These are phyloP conservation scores for Tamandua tetradactyla DNA, from an alignment of 2,797 vertebrate species.

Conservation along the genomic window DNA sequence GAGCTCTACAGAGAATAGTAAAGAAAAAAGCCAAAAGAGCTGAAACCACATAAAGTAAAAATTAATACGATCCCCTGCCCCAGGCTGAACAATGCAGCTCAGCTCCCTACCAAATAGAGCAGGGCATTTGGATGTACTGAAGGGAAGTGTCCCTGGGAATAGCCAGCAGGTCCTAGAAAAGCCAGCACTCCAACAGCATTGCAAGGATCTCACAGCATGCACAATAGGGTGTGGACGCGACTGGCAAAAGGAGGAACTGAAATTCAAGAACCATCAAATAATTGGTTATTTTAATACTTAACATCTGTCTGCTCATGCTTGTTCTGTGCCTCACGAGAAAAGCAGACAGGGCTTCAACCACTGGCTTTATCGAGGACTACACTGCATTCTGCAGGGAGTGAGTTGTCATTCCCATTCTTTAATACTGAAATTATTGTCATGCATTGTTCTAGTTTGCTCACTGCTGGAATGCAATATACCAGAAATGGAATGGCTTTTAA, in stretches of 20 bases:
- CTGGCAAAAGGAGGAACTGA: background rate
- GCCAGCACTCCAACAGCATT: background rate
- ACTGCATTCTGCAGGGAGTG: background rate
- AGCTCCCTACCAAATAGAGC: conserved; percentile 72
- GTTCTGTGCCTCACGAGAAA: background rate
- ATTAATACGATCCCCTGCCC: conserved; percentile 75
- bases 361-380: background rate
- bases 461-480: too few relatives aligned
- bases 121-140: background rate
- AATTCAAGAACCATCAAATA: background rate
- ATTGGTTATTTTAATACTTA: background rate
- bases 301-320: background rate
- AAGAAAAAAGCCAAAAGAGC: conserved; percentile 82
- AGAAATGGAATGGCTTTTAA: too few relatives aligned
- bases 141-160: conserved; percentile 59
- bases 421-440: background rate
- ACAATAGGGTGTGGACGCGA: background rate
- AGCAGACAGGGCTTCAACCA: background rate
- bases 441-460: too few relatives aligned
- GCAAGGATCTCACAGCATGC: background rate
- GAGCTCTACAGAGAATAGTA: conserved; percentile 76
- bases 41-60: conserved; percentile 83
- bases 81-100: conserved; percentile 62
- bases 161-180: background rate
- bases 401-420: background rate